These are phyloP conservation scores for Hydropotes inermis DNA, from an alignment of 2,113 vertebrate genomes.

Conservation along the genomic window DNA sequence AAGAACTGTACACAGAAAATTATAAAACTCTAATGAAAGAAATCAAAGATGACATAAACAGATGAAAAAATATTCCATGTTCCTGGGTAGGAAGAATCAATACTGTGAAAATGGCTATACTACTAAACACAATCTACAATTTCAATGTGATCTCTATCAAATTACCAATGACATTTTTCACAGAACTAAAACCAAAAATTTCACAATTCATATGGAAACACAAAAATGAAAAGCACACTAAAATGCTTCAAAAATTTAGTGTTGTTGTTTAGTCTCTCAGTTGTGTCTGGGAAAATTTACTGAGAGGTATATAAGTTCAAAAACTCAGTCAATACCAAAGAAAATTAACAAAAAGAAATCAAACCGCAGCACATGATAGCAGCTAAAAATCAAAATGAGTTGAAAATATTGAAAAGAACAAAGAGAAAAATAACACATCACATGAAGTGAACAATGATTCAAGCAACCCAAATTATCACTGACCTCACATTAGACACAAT, in stretches of 20 bases:
- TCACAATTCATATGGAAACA: background rate
- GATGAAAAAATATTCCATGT: background rate
- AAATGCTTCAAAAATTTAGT: background rate
- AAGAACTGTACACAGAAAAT: background rate
- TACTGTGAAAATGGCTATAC: background rate
- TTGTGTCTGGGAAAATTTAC: background rate
- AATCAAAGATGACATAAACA: background rate
- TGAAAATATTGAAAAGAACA: background rate
- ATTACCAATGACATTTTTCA: background rate
- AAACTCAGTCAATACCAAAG: background rate
- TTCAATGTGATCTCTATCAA: background rate
- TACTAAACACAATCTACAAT: background rate
- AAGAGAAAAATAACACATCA: background rate
- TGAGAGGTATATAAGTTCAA: background rate
- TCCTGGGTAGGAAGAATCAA: background rate
- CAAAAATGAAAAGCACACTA: background rate
- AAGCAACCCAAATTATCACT: background rate
- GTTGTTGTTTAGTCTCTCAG: background rate
- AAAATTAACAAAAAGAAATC: background rate
- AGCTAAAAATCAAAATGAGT: background rate
- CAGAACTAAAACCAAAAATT: background rate
- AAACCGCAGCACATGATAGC: background rate
- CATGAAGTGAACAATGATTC: background rate
- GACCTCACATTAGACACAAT: no score
- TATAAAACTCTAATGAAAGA: background rate